Base-by-base conservation (phyloP, 1,140 invertebrate species). In the Whitmania pigra region DNA sequence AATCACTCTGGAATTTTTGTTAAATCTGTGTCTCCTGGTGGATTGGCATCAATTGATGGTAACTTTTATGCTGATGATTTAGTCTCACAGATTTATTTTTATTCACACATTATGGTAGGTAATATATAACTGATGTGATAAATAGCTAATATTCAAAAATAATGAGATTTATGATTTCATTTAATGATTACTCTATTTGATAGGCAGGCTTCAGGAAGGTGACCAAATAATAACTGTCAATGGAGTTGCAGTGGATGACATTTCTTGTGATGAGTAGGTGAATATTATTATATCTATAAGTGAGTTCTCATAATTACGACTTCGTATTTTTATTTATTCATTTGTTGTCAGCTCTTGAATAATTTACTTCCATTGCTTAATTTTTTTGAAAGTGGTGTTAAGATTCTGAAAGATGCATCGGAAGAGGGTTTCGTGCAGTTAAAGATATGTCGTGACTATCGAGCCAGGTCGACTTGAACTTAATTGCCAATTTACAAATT, bases 361-460 rank as follows among this genome's bases (percentile, higher is more conserved):
- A 27, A 13, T 25, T 63, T n/a, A 25, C 11, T 31, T 13, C 2
- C 20, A 63, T 63, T 63, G 20, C 7, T 63, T 63, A 2, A 18
- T 63, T 63, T 63, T 22, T 63, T 18, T n/a, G n/a, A 31, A 63
- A 63, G 57, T 22, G 57, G 6, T 13, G 57, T 63, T 17, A 22
- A 63, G 29, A 4, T 63, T 22, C 29, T 63, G 11, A 63, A 31
- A 63, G 29, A 63, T 25, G 22, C 22, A 25, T 63, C 57, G 29
- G 57, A 63, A 31, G 57, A 63, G 11, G 57, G 57, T 20, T 63
- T 63, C 57, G 57, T 63, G 29, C 57, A 63, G 29, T 31, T 63
- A 20, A 63, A 63, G 29, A 63, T 63, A 6, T 63, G 57, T n/a
- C 22, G 57, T 1, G 57, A 63, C 29, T 13, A 63, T 63, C 9